phyloP scores from a whole-genome alignment of 2,888 invertebrate genomes.

The Cephus rjabovi region DNA sequence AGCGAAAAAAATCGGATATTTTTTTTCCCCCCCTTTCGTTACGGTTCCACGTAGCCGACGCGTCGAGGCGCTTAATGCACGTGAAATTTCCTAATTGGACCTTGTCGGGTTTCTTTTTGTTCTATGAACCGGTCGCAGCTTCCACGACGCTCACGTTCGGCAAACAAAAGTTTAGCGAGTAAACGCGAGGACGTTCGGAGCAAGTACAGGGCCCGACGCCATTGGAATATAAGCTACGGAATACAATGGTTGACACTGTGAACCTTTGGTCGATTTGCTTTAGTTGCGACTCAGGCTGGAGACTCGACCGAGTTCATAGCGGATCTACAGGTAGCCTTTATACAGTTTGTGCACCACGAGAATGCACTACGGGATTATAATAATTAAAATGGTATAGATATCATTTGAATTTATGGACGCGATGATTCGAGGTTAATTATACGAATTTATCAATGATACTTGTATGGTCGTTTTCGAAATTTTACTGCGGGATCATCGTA shows the following conservation, averaged over 20 bases:
- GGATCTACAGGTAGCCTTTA: neutral
- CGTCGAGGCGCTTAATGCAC: neutral
- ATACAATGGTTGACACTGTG: constrained; percentile 45
- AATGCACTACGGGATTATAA: neutral
- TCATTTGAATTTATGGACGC: neutral
- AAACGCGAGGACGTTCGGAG: neutral
- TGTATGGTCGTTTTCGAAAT: neutral
- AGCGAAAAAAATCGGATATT: neutral
- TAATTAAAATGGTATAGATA: neutral
- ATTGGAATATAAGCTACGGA: constrained; percentile 17
- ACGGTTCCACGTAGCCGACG: neutral
- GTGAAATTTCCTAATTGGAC: neutral
- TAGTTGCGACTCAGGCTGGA: neutral
- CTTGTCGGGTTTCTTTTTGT: neutral
- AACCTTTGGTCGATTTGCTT: constrained; percentile 19
- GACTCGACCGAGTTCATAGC: neutral
- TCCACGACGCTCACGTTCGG: neutral
- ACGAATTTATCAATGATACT: neutral
- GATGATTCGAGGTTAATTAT: neutral
- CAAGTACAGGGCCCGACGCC: neutral
- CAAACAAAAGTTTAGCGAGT: neutral
- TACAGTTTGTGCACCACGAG: neutral
- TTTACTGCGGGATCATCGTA: neutral
- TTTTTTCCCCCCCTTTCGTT: neutral
- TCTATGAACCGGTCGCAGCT: neutral